These are phyloP conservation scores for Parascotia fuliginaria DNA, from an alignment of 2,888 invertebrate genomes.

Conservation along the genomic window DNA sequence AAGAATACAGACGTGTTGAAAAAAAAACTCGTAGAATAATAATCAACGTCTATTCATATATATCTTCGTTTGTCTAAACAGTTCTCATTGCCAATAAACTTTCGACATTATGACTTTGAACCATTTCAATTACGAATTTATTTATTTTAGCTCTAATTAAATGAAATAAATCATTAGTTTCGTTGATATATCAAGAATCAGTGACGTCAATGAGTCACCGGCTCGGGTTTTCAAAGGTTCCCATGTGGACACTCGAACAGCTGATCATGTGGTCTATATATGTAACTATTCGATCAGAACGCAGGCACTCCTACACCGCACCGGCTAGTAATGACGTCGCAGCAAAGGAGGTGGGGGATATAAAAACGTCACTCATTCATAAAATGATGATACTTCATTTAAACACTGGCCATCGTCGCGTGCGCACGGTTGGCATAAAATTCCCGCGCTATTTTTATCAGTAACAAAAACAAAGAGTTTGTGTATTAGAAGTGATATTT, in stretches of 20 bases:
- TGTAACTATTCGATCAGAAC: constrained; percentile 64
- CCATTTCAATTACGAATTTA: constrained; percentile 23
- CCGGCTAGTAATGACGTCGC: constrained; percentile 60
- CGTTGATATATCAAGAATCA: constrained; percentile 10
- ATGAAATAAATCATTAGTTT: constrained; percentile 17
- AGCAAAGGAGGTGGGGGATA: constrained; percentile 56
- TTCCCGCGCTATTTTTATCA: constrained; percentile 49
- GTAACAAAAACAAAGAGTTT: constrained; percentile 49
- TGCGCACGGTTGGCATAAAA: constrained; percentile 62
- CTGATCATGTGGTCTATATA: constrained; percentile 65
- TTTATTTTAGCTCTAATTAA: constrained; percentile 17
- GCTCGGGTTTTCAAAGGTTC: constrained; percentile 22
- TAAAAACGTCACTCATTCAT: constrained; percentile 84
- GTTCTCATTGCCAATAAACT: constrained; percentile 31
- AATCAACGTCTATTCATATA: constrained; percentile 17
- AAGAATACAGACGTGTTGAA: not conserved
- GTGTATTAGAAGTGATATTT: constrained; percentile 50
- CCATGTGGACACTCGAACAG: constrained; percentile 50
- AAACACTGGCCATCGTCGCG: constrained; percentile 62
- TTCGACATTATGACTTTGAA: constrained; percentile 30
- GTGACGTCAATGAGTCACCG: constrained; percentile 18
- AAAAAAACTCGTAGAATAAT: constrained; percentile 2
- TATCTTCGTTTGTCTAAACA: constrained; percentile 28
- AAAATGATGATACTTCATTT: constrained; percentile 67
- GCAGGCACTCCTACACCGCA: constrained; percentile 64